Conservation (phyloP, 64 coral and sea anemone genomes). For the Hydrozoanthus tunicans region DNA sequence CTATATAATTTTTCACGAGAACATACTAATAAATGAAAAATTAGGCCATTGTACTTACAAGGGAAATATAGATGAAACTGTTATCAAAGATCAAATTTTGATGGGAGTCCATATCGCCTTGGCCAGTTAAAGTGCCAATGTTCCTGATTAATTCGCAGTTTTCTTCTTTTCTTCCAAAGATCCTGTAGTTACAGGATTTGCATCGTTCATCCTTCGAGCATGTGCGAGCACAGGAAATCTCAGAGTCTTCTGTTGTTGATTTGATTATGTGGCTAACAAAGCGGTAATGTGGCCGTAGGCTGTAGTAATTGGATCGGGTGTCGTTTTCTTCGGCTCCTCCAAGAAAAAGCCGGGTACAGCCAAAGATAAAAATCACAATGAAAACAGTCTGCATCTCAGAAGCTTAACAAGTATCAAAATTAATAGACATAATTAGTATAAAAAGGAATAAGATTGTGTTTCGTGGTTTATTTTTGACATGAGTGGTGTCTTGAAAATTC, state of each 20-base stretch:
- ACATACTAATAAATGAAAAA: too few species aligned
- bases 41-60: too few species aligned
- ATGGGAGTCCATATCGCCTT: too few species aligned
- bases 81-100: too few species aligned
- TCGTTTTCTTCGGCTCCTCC: slow-evolving; percentile 1
- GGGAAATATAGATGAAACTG: too few species aligned
- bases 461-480: too few species aligned
- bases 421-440: too few species aligned
- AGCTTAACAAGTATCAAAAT: too few species aligned
- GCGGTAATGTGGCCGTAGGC: neutral
- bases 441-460: too few species aligned
- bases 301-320: neutral
- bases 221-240: neutral
- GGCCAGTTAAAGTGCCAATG: too few species aligned
- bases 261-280: neutral
- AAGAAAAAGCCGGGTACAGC: neutral
- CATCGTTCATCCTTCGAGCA: neutral
- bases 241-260: neutral
- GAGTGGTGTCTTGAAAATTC: too few species aligned
- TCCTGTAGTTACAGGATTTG: slow-evolving; percentile 17
- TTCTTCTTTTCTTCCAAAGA: neutral
- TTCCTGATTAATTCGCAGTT: neutral
- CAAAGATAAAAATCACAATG: neutral
- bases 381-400: neutral
- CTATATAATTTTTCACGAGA: too few species aligned